phyloP scores from a whole-genome alignment of 2,888 invertebrate species.

The Corythucha ciliata region DNA sequence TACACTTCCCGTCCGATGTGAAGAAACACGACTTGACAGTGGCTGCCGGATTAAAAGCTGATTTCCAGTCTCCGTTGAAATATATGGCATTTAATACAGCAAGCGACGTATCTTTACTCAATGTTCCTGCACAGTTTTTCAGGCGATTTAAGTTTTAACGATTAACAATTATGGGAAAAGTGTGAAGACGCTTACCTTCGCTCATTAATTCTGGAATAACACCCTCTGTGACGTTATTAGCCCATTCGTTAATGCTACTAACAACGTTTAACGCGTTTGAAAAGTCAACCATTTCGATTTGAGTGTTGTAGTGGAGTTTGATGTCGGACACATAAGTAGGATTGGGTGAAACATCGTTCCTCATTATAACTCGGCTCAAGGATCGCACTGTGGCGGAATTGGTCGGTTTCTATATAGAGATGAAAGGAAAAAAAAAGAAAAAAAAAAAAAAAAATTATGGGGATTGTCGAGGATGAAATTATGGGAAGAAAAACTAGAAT shows the following conservation, averaged over 20 bases:
- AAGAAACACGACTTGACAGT: conserved; percentile 55
- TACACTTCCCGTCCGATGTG: conserved; percentile 51
- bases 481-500: neutral
- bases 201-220: conserved; percentile 48
- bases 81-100: conserved; percentile 67
- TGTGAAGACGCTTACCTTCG: conserved; percentile 42
- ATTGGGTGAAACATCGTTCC: too few species aligned
- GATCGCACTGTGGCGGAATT: conserved; percentile 25
- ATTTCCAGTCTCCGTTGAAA: conserved; percentile 69
- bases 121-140: conserved; percentile 4
- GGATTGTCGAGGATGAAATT: too few species aligned
- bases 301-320: conserved; percentile 46
- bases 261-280: conserved; percentile 42
- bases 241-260: conserved; percentile 52
- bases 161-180: neutral
- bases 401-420: conserved; percentile 23
- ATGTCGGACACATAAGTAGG: conserved; percentile 43
- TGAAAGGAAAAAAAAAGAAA: too few species aligned
- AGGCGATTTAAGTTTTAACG: too few species aligned
- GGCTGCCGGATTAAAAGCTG: conserved; percentile 49
- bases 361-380: conserved; percentile 33
- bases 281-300: conserved; percentile 48
- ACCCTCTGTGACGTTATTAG: conserved; percentile 47
- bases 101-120: conserved; percentile 47
- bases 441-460: too few species aligned